A percentile compares a stretch with the other conserved stretches of the same genome.
Evolutionary conservation across 2,113 vertebrate species (phyloP).

Genomic region (Ciconia stormi): DNA sequence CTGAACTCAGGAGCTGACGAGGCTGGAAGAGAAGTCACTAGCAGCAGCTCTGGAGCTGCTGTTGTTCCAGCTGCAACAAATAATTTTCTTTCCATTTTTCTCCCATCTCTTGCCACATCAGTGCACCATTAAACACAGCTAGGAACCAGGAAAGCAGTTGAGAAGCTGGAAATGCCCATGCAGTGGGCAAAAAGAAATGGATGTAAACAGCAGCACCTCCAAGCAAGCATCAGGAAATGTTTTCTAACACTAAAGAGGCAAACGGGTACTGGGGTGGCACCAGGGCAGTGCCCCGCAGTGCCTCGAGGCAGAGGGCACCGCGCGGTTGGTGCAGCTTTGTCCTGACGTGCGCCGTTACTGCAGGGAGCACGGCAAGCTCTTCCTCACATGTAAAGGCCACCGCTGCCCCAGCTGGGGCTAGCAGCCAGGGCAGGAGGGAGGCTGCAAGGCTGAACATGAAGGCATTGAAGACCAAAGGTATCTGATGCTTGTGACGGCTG

Average conservation of each 20-base stretch:
- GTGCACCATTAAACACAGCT: neutral
- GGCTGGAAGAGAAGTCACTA: neutral
- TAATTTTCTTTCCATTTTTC: neutral
- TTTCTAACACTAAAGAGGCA: neutral
- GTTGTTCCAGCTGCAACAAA: neutral
- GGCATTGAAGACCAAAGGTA: neutral
- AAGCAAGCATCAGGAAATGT: neutral
- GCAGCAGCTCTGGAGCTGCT: neutral
- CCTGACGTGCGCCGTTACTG: neutral
- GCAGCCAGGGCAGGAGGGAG: neutral
- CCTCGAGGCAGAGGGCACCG: neutral
- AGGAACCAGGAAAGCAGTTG: neutral
- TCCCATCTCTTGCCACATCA: neutral
- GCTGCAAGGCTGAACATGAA: neutral
- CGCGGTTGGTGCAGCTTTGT: neutral
- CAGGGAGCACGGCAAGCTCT: neutral
- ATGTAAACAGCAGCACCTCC: neutral
- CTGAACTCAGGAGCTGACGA: fast-evolving
- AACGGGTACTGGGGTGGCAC: neutral
- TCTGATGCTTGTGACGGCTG: neutral
- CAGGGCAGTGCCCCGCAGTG: neutral
- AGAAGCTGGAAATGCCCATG: neutral
- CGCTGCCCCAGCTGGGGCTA: neutral
- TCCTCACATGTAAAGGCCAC: neutral
- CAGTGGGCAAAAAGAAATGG: neutral